phyloP scores from a whole-genome alignment of 2,888 invertebrate species.

The Strigamia transsilvanica region DNA sequence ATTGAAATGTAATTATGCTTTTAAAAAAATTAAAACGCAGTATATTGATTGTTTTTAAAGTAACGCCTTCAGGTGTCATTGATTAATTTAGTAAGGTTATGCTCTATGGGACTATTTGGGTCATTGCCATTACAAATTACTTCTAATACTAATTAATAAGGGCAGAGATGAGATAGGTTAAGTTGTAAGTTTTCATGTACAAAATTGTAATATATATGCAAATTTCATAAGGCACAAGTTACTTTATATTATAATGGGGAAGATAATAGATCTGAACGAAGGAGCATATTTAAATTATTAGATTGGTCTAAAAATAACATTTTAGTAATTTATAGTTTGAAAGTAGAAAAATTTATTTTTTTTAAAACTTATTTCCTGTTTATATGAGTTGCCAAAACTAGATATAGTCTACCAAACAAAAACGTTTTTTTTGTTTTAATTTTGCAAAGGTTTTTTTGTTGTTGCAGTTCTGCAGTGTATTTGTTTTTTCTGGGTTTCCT shows the following conservation, averaged over 20 bases:
- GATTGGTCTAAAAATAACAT: background rate
- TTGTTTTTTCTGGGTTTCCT: background rate
- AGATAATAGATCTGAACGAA: background rate
- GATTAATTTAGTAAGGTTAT: background rate
- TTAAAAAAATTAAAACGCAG: too few relatives aligned
- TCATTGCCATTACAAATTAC: conserved; percentile 1
- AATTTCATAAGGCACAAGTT: background rate
- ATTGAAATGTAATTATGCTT: too few relatives aligned
- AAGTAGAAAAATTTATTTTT: background rate
- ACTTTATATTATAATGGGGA: background rate
- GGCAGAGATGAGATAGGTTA: background rate
- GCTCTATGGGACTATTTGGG: background rate
- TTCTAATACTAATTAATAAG: conserved; percentile 1
- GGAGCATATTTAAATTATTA: background rate
- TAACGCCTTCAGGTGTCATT: background rate
- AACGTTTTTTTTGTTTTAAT: background rate
- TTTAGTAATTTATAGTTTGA: background rate
- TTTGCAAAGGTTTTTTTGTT: background rate
- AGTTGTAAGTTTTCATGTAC: background rate
- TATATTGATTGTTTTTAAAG: too few relatives aligned
- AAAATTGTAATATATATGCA: conserved; percentile 14
- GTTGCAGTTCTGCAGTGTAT: background rate
- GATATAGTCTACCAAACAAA: too few relatives aligned
- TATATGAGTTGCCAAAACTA: too few relatives aligned
- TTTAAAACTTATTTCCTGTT: too few relatives aligned